phyloP scores from a whole-genome alignment of 2,113 vertebrate genomes.

The Myotis davidii region DNA sequence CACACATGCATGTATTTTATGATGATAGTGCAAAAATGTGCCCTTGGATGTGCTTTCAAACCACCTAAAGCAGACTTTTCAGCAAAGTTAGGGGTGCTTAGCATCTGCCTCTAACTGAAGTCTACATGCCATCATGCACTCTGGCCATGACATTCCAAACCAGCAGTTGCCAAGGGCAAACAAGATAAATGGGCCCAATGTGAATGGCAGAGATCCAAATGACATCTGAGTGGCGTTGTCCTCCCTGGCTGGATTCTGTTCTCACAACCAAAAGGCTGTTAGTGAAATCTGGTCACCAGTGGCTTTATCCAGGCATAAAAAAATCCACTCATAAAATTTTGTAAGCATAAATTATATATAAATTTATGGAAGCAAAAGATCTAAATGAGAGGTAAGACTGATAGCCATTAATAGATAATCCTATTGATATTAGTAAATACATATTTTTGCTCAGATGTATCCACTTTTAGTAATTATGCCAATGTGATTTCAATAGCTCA shows the following conservation, averaged over 20 bases:
- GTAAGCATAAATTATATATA: not conserved
- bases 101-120: not conserved
- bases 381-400: not conserved
- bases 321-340: not conserved
- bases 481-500: slow-evolving; percentile 43
- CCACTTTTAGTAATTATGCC: slow-evolving; percentile 14
- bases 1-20: not conserved
- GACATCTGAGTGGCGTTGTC: not conserved
- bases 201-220: not conserved
- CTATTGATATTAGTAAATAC: not conserved
- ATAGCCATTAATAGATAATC: not conserved
- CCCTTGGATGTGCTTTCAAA: not conserved
- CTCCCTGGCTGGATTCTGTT: not conserved
- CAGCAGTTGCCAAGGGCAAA: not conserved
- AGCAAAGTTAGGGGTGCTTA: not conserved
- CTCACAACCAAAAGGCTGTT: not conserved
- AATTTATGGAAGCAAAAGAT: slow-evolving; percentile 26
- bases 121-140: not conserved
- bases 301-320: not conserved
- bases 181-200: not conserved
- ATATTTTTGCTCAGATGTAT: slow-evolving; percentile 6
- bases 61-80: not conserved
- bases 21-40: not conserved
- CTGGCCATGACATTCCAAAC: not conserved
- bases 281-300: slow-evolving; percentile 8